These are phyloP conservation scores for Zaprionus ghesquierei DNA, from an alignment of 1,140 invertebrate genomes.

Conservation along the genomic window DNA sequence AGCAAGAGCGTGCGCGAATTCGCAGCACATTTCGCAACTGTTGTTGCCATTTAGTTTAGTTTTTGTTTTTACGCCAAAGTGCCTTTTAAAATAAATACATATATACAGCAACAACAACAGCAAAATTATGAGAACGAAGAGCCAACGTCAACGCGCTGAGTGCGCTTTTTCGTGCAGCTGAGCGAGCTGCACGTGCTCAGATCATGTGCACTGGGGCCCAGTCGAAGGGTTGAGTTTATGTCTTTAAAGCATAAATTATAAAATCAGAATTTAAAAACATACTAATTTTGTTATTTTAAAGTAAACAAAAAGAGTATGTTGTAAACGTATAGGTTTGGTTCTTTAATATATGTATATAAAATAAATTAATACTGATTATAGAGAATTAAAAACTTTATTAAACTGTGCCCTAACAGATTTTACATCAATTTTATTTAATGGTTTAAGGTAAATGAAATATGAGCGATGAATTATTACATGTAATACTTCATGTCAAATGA, in stretches of 20 bases:
- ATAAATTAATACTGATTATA: too few species aligned
- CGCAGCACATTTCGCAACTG: conserved; percentile 57
- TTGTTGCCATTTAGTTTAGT: conserved; percentile 55
- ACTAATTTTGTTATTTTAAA: too few species aligned
- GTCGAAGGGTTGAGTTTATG: not conserved
- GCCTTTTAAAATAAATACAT: conserved; percentile 45
- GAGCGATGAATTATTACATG: too few species aligned
- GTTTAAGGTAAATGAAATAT: too few species aligned
- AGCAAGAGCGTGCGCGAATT: conserved; percentile 1
- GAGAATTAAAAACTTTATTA: too few species aligned
- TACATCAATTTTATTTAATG: too few species aligned
- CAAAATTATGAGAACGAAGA: conserved; percentile 35
- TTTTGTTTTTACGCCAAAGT: conserved; percentile 50
- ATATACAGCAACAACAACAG: conserved; percentile 4
- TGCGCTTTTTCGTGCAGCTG: conserved; percentile 1
- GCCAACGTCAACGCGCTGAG: conserved; percentile 23
- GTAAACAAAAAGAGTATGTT: too few species aligned
- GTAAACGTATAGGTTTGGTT: too few species aligned
- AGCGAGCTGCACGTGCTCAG: conserved; percentile 2
- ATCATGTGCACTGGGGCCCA: conserved; percentile 22
- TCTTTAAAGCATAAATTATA: not conserved
- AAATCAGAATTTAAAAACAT: not conserved
- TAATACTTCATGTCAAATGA: too few species aligned
- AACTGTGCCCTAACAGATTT: too few species aligned
- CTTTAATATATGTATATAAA: too few species aligned